phyloP scores from a whole-genome alignment of 2,797 vertebrate species.

The Ctenochaetus hawaiiensis region DNA sequence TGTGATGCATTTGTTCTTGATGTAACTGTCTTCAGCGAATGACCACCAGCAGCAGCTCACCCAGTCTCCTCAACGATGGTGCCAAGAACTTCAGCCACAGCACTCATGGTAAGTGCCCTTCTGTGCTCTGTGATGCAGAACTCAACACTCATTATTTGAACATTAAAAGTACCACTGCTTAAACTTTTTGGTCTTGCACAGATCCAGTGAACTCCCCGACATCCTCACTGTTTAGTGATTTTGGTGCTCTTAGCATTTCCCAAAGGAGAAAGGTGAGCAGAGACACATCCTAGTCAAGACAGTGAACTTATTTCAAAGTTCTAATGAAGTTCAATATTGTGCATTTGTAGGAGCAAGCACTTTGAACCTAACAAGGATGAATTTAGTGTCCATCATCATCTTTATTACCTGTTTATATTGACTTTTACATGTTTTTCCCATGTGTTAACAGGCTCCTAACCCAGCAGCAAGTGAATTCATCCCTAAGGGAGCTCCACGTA shows the following conservation, averaged over 20 bases:
- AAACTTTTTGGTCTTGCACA: slow-evolving; percentile 71
- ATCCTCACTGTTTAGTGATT: slow-evolving; percentile 98
- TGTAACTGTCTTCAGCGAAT: slow-evolving; percentile 88
- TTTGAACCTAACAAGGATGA: neutral
- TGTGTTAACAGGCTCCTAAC: slow-evolving; percentile 91
- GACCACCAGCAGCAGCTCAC: slow-evolving; percentile 98
- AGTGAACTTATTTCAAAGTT: neutral
- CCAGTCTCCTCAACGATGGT: slow-evolving; percentile 98
- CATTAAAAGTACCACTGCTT: slow-evolving; percentile 7
- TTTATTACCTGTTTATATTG: neutral
- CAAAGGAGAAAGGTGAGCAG: slow-evolving; percentile 97
- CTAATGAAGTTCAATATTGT: slow-evolving; percentile 6
- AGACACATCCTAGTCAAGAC: neutral
- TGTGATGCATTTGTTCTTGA: slow-evolving; percentile 29
- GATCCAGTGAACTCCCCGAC: slow-evolving; percentile 96
- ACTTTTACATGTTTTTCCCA: slow-evolving; percentile 4
- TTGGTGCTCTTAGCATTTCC: slow-evolving; percentile 96
- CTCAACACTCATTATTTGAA: neutral
- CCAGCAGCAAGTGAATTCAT: slow-evolving; percentile 98
- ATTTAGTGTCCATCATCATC: neutral
- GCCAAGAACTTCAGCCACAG: slow-evolving; percentile 96
- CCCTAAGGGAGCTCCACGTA: slow-evolving; percentile 96
- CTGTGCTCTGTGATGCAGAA: neutral
- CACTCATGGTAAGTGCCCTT: slow-evolving; percentile 90
- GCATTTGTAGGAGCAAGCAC: neutral